Base-by-base conservation (phyloP, 2,797 vertebrate genomes). In the Argya squamiceps region DNA sequence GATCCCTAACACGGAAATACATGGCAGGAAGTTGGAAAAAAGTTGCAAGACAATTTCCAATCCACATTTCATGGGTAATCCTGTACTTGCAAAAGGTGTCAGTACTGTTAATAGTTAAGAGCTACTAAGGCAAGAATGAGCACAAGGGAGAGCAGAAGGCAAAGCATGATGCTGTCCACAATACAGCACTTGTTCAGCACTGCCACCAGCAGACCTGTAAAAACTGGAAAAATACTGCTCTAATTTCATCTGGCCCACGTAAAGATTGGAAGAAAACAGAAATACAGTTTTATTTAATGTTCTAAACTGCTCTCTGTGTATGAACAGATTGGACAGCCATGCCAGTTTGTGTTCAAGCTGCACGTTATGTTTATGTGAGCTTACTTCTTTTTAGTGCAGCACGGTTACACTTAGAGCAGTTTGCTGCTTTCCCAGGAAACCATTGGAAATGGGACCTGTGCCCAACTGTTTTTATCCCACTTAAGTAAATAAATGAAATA, bases 401-500 rank as follows among this genome's bases (percentile, higher is more conserved):
- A 62, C 53, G 3, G 96, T 94, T 93, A 96, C 55, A 81, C 82
- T 96, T 95, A 92, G 50, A 97, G 95, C 91, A 84, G 89, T 96
- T 96, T 94, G 81, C 84, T 96, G 95, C 96, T 98, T 98, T 97
- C 97, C 97, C 76, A 67, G 97, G 97, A 98, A 98, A 97, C 97
- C 96, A 97, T 97, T 97, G 91, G 89, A 96, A 98, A 96, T 93
- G 97, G 98, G 97, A 97, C 97, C 95, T 64, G 77, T 97, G 98
- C 97, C 98, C 97, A 98, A 69, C 95, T 97, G 97, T 96, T 98
- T 98, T 97, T 95, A 98, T 97, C 96, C 97, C 97, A 94, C 97
- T 98, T 98, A 98, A 98, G 97, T 98, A 98, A 98, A 98, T 98
- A 98, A 98, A 98, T 98, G 96, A 98, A 98, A 98, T 98, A 98